Percentiles rank a stretch among this genome's conserved stretches.
phyloP scores from a whole-genome alignment of 2,113 vertebrate species.

The Thamnaconus septentrionalis region DNA sequence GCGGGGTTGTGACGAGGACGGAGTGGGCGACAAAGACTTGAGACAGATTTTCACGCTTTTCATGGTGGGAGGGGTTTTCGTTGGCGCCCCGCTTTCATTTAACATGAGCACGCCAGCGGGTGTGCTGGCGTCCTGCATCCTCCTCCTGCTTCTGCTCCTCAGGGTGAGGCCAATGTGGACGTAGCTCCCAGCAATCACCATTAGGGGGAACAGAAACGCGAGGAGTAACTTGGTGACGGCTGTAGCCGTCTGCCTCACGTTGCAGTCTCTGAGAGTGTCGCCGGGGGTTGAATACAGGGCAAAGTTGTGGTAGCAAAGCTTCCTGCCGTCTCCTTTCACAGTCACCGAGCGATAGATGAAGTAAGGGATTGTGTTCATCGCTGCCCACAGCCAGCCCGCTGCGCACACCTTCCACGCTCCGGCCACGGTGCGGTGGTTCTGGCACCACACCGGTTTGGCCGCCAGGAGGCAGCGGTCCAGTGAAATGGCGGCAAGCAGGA shows the following conservation, averaged over 20 bases:
- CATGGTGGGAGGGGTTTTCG: neutral
- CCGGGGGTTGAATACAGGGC: constrained; percentile 54
- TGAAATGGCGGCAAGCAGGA: constrained; percentile 87
- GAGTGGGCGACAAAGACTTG: neutral
- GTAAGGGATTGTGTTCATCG: constrained; percentile 79
- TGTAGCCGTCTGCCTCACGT: constrained; percentile 65
- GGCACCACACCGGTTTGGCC: constrained; percentile 85
- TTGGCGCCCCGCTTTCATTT: constrained; percentile 1
- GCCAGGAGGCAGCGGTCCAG: constrained; percentile 86
- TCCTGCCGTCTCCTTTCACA: constrained; percentile 33
- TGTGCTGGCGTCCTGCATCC: constrained; percentile 38
- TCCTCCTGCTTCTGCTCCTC: constrained; percentile 72
- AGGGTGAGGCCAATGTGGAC: constrained; percentile 75
- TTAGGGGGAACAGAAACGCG: constrained; percentile 82
- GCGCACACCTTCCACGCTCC: constrained; percentile 76
- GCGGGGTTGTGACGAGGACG: neutral
- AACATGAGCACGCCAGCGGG: neutral
- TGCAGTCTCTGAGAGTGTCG: constrained; percentile 40
- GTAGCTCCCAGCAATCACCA: constrained; percentile 83
- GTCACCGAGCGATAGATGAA: constrained; percentile 81
- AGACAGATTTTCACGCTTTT: constrained; percentile 1
- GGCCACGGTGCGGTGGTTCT: constrained; percentile 81
- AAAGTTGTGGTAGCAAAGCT: constrained; percentile 80
- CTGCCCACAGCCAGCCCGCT: constrained; percentile 81
- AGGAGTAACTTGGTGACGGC: constrained; percentile 77